Conservation (phyloP, 1,140 invertebrate species). For the Tetramorium parvispinum region DNA sequence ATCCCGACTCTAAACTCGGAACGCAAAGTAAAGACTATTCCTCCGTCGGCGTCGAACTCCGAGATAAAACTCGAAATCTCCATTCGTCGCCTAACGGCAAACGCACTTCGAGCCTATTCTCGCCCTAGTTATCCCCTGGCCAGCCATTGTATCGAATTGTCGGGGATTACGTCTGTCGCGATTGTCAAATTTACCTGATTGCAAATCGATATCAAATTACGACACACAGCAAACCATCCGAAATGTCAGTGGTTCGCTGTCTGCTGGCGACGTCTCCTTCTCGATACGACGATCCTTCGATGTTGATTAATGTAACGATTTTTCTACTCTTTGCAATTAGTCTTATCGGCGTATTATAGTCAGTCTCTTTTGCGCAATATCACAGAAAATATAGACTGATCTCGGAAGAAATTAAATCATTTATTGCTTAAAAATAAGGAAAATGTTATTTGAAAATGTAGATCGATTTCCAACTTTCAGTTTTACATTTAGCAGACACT, state of each 20-base stretch:
- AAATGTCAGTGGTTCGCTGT: constrained; percentile 11
- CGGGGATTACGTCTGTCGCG: constrained; percentile 78
- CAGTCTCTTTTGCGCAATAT: neutral
- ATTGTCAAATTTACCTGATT: constrained; percentile 84
- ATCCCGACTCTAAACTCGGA: constrained; percentile 17
- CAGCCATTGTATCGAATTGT: constrained; percentile 66
- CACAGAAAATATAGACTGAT: neutral
- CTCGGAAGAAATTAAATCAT: neutral
- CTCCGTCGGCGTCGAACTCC: neutral
- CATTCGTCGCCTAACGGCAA: constrained; percentile 55
- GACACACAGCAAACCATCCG: neutral
- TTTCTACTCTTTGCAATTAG: constrained; percentile 10
- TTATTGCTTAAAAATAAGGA: neutral
- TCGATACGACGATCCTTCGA: neutral
- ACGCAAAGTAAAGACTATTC: constrained; percentile 10
- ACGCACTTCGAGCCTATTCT: constrained; percentile 7
- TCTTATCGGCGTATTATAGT: neutral
- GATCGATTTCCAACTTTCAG: neutral
- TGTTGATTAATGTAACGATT: neutral
- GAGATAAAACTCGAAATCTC: constrained; percentile 73
- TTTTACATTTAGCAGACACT: neutral
- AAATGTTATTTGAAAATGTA: neutral
- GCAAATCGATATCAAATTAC: constrained; percentile 81
- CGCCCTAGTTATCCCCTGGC: neutral
- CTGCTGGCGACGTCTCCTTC: neutral